Base-by-base conservation (phyloP, 1,140 invertebrate species). In the Calosoma granatense region DNA sequence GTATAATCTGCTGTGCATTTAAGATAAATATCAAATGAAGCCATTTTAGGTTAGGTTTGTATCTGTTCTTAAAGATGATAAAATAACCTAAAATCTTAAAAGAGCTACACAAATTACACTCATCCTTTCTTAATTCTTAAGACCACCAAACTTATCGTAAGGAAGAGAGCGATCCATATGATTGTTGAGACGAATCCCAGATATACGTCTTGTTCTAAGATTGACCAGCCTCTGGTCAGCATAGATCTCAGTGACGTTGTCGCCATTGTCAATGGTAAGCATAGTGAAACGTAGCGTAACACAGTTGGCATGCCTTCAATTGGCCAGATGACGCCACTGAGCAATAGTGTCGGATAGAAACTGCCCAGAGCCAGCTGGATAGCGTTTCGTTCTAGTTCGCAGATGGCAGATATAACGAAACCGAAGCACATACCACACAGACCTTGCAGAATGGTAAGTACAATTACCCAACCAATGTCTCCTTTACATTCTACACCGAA, bases 381-480 rank as follows among this genome's bases (percentile, higher is more conserved):
- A 14, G 94, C 94, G 70, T 94, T 94, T 58, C 90, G 83, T 75
- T 97, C 93, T 59, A 93, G 81, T 66, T 94, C 89, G 72, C 91
- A 94, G 22, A 94, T 81, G 9, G 90, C 87, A 3, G 92, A 96
- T 63, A 95, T 94, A n/a, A 96, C 86, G 72, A 97, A 88, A 53
- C 88, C 88, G 70, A 94, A 94, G 66, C 88, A 89, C 94, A 97
- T 97, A 63, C 94, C 94, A 69, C 92, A 94, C 9, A 94, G 78
- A 72, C 91, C 93, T 72, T 89, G 86, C 56, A 91, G 74, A 57
- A 97, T 82, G 0, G 91, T 91, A 6, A 97, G 69, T 26, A 91
- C 74, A 55, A 96, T 80, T 1, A 95, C 92, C 75, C 86, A 86
- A 20, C 85, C 76, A 22, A 94, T 81, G 26, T 90, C 86, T 2